Evolutionary conservation across 1,140 invertebrate species (phyloP).

Genomic region (Drosophila yakuba): DNA sequence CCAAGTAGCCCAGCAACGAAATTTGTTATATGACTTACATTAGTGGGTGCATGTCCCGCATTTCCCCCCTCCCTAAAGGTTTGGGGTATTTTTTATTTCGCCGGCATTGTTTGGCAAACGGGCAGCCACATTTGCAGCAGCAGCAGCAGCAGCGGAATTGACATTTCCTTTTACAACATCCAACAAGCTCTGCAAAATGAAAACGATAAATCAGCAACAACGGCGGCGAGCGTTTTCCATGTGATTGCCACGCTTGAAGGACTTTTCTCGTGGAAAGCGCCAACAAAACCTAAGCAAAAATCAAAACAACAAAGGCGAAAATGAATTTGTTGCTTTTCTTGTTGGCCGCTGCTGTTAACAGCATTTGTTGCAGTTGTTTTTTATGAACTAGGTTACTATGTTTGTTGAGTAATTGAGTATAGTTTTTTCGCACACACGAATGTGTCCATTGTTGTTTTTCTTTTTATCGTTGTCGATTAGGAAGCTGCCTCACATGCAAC

Average conservation of each 20-base stretch:
- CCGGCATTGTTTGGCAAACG: slow-evolving; percentile 70
- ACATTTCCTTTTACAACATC: slow-evolving; percentile 83
- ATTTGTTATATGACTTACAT: slow-evolving; percentile 77
- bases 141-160: slow-evolving; percentile 64
- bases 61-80: not conserved
- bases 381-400: slow-evolving; percentile 82
- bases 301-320: slow-evolving; percentile 69
- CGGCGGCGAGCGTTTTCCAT: slow-evolving; percentile 57
- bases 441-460: slow-evolving; percentile 55
- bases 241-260: slow-evolving; percentile 83
- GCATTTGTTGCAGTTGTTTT: slow-evolving; percentile 61
- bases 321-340: slow-evolving; percentile 81
- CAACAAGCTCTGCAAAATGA: slow-evolving; percentile 78
- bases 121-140: slow-evolving; percentile 47
- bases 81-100: slow-evolving; percentile 7
- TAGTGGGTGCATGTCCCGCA: slow-evolving; percentile 45
- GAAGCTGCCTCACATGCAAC: slow-evolving; percentile 79
- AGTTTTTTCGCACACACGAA: slow-evolving; percentile 76
- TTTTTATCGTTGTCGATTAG: slow-evolving; percentile 50
- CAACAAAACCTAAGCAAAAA: slow-evolving; percentile 54
- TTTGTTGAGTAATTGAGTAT: slow-evolving; percentile 83
- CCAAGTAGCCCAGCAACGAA: slow-evolving; percentile 49
- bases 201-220: slow-evolving; percentile 79
- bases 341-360: slow-evolving; percentile 79
- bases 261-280: slow-evolving; percentile 64